Conservation (phyloP, 2,113 vertebrate species). For the Solea senegalensis region DNA sequence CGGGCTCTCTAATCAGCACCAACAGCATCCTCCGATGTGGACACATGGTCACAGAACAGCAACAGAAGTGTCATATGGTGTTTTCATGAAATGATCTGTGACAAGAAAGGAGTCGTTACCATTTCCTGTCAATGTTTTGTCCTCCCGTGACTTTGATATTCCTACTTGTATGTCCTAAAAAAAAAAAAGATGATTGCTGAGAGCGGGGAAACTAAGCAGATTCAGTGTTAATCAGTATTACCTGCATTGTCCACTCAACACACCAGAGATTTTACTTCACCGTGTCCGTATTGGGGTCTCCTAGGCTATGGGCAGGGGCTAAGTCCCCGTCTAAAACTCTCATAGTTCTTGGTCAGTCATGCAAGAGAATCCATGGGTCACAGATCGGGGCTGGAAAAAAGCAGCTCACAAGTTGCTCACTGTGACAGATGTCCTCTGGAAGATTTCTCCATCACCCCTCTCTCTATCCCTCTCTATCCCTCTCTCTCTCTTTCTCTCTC, state of each 20-base stretch:
- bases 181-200: not conserved
- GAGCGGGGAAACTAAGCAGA: conserved; percentile 1
- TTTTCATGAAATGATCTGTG: conserved; percentile 27
- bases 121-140: not conserved
- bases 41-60: conserved; percentile 24
- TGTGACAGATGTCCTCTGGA: conserved; percentile 73
- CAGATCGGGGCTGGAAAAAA: conserved; percentile 59
- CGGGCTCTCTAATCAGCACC: conserved; percentile 32
- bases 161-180: not conserved
- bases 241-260: not conserved
- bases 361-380: conserved; percentile 71
- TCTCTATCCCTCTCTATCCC: conserved; percentile 31
- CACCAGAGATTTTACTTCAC: conserved; percentile 32
- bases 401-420: conserved; percentile 69
- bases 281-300: conserved; percentile 51
- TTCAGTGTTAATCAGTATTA: conserved; percentile 6
- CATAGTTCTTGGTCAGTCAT: conserved; percentile 72
- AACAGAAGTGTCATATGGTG: conserved; percentile 17
- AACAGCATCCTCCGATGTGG: conserved; percentile 32
- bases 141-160: not conserved
- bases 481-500: conserved; percentile 41
- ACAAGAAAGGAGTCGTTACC: conserved; percentile 3
- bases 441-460: conserved; percentile 60
- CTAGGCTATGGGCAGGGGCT: conserved; percentile 40
- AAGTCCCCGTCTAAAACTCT: conserved; percentile 46